Conservation (phyloP, 2,797 vertebrate species). For the Kryptolebias ocellatus region DNA sequence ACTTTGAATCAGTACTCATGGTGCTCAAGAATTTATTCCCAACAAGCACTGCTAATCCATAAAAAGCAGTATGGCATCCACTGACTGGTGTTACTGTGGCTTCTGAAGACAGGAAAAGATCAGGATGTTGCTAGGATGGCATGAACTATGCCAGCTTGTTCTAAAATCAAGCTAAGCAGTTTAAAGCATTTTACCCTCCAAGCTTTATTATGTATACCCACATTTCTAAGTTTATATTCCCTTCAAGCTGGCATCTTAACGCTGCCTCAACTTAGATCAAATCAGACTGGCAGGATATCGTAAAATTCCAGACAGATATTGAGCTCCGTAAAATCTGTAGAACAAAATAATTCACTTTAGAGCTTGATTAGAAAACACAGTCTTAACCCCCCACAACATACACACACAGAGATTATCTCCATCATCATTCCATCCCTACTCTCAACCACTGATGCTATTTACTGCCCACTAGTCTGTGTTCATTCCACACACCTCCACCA, state of each 20-base stretch:
- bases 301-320: slow-evolving; percentile 64
- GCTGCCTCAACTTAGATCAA: slow-evolving; percentile 44
- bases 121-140: slow-evolving; percentile 38
- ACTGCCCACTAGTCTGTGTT: slow-evolving; percentile 81
- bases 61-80: slow-evolving; percentile 38
- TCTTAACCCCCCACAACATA: slow-evolving; percentile 1
- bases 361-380: slow-evolving; percentile 44
- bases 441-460: slow-evolving; percentile 55
- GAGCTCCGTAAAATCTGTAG: slow-evolving; percentile 62
- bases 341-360: slow-evolving; percentile 63
- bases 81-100: slow-evolving; percentile 21
- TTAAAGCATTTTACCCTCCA: slow-evolving; percentile 27
- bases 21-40: slow-evolving; percentile 55
- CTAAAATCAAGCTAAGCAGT: slow-evolving; percentile 30
- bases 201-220: slow-evolving; percentile 12
- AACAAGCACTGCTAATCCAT: slow-evolving; percentile 44
- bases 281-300: slow-evolving; percentile 53
- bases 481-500: slow-evolving; percentile 87
- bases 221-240: slow-evolving; percentile 33
- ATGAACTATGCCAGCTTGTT: slow-evolving; percentile 27
- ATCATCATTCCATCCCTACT: slow-evolving; percentile 35
- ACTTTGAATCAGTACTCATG: slow-evolving; percentile 45
- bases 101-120: slow-evolving; percentile 37
- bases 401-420: slow-evolving; percentile 12
- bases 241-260: slow-evolving; percentile 66